These are phyloP conservation scores for Eupeodes luniger DNA, from an alignment of 2,888 invertebrate species.

Conservation along the genomic window DNA sequence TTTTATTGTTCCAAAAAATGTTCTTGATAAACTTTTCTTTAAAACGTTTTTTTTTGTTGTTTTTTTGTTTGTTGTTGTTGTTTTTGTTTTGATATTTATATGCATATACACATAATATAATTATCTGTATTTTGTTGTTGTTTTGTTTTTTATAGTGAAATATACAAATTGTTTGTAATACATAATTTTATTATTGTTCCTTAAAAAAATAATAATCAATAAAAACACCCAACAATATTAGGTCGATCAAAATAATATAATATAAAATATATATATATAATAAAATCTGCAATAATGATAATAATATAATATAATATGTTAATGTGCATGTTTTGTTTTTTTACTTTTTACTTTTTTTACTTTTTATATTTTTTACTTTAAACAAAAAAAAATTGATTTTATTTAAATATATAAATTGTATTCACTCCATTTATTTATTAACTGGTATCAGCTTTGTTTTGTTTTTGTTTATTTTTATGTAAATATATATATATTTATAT, in stretches of 20 bases:
- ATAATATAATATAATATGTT: conserved; percentile 73
- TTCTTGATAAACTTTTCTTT: conserved; percentile 75
- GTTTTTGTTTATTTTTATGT: conserved; percentile 47
- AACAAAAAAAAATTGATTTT: conserved; percentile 56
- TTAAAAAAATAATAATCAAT: conserved; percentile 76
- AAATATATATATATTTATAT: conserved; percentile 72
- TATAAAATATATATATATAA: conserved; percentile 75
- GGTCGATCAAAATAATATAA: conserved; percentile 75
- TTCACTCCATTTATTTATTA: conserved; percentile 45
- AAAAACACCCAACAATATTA: conserved; percentile 74
- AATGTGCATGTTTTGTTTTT: conserved; percentile 72
- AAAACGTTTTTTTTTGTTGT: conserved; percentile 47
- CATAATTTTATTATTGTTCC: conserved; percentile 69
- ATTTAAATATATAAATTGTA: conserved; percentile 51
- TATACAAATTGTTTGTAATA: conserved; percentile 74
- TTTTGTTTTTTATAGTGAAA: conserved; percentile 72
- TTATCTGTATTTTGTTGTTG: conserved; percentile 71
- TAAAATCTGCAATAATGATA: conserved; percentile 75
- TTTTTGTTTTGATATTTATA: conserved; percentile 66
- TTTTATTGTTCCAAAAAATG: conserved; percentile 76
- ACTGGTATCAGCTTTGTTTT: conserved; percentile 59
- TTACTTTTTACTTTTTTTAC: background rate
- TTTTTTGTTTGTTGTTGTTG: background rate
- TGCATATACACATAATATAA: conserved; percentile 73
- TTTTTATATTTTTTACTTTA: background rate